These are phyloP conservation scores for Pristionchus maxplancki DNA, from an alignment of 2,888 invertebrate species.

Conservation along the genomic window DNA sequence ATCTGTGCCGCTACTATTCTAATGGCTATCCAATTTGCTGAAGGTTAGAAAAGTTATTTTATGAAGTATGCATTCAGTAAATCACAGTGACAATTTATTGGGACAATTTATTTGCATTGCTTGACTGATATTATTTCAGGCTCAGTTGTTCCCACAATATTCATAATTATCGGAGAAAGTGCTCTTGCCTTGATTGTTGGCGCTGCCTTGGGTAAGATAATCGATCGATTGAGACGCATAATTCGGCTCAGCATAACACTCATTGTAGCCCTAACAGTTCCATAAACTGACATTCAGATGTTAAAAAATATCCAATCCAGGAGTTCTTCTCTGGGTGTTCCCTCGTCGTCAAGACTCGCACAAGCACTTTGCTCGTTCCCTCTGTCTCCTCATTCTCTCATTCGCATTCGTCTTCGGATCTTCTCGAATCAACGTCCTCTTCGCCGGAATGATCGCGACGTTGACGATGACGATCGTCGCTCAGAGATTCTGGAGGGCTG, in stretches of 20 bases:
- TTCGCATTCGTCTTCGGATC: slow-evolving; percentile 48
- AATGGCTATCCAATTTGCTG: slow-evolving; percentile 17
- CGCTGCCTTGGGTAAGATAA: slow-evolving; percentile 23
- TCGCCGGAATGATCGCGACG: slow-evolving; percentile 51
- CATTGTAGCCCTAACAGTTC: no score
- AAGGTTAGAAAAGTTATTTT: not conserved
- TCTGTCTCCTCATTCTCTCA: not conserved
- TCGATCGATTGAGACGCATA: no score
- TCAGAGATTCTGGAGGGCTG: slow-evolving; percentile 47
- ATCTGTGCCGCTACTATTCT: not conserved
- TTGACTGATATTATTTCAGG: not conserved
- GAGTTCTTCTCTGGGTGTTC: slow-evolving; percentile 45
- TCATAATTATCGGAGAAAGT: slow-evolving; percentile 49
- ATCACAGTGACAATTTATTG: not conserved
- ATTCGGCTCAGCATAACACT: no score
- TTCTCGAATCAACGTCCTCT: slow-evolving; percentile 16
- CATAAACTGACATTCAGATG: no score
- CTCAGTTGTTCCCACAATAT: slow-evolving; percentile 9
- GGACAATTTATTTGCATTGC: no score
- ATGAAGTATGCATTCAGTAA: not conserved
- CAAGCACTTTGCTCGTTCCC: slow-evolving; percentile 37
- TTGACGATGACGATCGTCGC: slow-evolving; percentile 42
- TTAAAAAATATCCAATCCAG: no score
- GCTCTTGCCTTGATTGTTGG: slow-evolving; percentile 37
- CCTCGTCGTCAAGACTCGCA: slow-evolving; percentile 48